Conservation (phyloP, 1,140 invertebrate genomes). For the Halictus rubicundus region DNA sequence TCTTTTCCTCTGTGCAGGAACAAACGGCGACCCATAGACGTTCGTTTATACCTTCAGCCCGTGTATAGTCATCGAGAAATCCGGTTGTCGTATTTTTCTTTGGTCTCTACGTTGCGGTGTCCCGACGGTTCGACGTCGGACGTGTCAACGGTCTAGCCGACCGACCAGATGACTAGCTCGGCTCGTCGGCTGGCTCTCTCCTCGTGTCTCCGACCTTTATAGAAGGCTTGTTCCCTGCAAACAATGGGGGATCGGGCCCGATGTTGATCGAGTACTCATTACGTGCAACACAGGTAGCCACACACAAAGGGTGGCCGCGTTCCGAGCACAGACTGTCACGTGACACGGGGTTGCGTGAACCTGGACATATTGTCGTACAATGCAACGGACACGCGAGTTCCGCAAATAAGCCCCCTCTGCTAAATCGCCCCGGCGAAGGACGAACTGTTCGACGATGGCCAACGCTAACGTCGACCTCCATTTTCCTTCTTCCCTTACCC, state of each 20-base stretch:
- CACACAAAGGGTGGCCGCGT: slow-evolving; percentile 6
- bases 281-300: slow-evolving; percentile 2
- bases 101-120: neutral
- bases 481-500: too few species aligned
- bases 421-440: neutral
- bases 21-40: neutral
- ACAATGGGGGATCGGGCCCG: slow-evolving; percentile 3
- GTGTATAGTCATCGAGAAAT: neutral
- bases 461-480: too few species aligned
- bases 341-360: neutral
- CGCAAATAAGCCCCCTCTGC: neutral
- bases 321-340: neutral
- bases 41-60: neutral
- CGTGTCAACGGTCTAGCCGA: slow-evolving; percentile 1
- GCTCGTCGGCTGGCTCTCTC: too few species aligned
- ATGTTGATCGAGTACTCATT: slow-evolving; percentile 31
- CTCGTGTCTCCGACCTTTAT: slow-evolving; percentile 29
- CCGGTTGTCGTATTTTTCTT: neutral
- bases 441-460: too few species aligned
- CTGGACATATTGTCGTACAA: neutral
- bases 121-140: neutral
- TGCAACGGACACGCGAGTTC: neutral
- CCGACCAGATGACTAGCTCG: neutral
- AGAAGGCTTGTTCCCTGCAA: slow-evolving; percentile 3
- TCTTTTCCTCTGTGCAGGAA: too few species aligned